Conservation (phyloP, 2,888 invertebrate species). For the Chorisops tibialis region DNA sequence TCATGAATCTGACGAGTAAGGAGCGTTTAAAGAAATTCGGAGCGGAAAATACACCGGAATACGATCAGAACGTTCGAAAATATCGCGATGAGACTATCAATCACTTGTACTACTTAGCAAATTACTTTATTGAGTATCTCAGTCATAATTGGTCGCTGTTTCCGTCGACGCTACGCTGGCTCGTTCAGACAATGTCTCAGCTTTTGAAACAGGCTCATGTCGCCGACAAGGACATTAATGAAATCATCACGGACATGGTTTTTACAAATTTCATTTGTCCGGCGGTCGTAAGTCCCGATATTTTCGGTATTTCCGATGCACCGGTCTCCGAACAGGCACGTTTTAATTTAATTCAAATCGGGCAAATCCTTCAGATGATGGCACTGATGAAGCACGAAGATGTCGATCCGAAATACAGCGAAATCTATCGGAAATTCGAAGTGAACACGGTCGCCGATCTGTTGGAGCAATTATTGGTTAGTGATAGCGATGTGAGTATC, state of each 20-base stretch:
- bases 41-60: slow-evolving; percentile 68
- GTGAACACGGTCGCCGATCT: slow-evolving; percentile 70
- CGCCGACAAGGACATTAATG: slow-evolving; percentile 51
- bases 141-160: slow-evolving; percentile 84
- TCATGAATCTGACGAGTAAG: slow-evolving; percentile 43
- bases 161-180: slow-evolving; percentile 85
- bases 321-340: slow-evolving; percentile 87
- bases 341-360: slow-evolving; percentile 86
- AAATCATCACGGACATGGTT: slow-evolving; percentile 87
- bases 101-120: slow-evolving; percentile 74
- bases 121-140: slow-evolving; percentile 77
- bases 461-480: slow-evolving; percentile 64
- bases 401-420: slow-evolving; percentile 67
- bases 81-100: slow-evolving; percentile 78
- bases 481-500: slow-evolving; percentile 47
- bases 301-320: slow-evolving; percentile 89
- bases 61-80: slow-evolving; percentile 67
- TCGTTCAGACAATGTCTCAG: slow-evolving; percentile 80
- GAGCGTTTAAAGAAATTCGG: slow-evolving; percentile 67
- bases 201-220: slow-evolving; percentile 58
- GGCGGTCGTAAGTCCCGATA: slow-evolving; percentile 93
- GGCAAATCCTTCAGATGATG: slow-evolving; percentile 88
- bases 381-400: slow-evolving; percentile 82
- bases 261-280: slow-evolving; percentile 94
- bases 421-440: slow-evolving; percentile 76